Base-by-base conservation (phyloP, 2,888 invertebrate species). In the Drosophila pseudotalamancana region DNA sequence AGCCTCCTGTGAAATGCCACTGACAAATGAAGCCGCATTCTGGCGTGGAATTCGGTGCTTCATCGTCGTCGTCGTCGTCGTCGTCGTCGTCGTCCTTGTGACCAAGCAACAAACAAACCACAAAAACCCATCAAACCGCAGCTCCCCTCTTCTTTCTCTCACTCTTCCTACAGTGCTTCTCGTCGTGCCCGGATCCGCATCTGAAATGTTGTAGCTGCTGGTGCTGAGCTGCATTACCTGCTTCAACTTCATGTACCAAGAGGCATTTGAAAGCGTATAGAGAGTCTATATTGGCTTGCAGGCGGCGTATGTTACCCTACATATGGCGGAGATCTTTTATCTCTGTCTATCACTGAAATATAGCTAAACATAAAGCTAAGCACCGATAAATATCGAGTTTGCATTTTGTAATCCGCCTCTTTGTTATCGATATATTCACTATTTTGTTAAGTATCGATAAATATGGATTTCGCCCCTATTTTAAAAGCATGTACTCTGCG, bases 21-120 rank as follows among this genome's bases (percentile, higher is more conserved):
- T 85, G 82, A 72, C 85, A 81, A 79, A 79, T 85, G 85, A 78
- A 79, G 79, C 82, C 82, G 76, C 79, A 79, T 75, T 75, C 68
- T 75, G 65, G 57, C 48, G 48, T 57, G 72, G 68, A 74, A 78
- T 85, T 74, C 62, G 65, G 63, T 62, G 77, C 65, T 62, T 34
- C 56, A 19, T 50, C 48, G 39, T 51, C 37, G 51, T 25, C 32
- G 40, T 31, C 48, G 56, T 27, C 48, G 29, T 18, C 21, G 11
- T 11, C 42, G 18, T 43, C 27, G 27, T 5, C 27, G 27, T n/a
- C n/a, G n/a, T n/a, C 18, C 31, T 14, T 57, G 40, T 51, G 56
- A 43, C 55, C 76, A 67, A 82, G 80, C 60, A 68, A 77, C 77
- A 81, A 86, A 83, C 86, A 86, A 79, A 68, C 80, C 86, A 49